Conservation (phyloP, 2,888 invertebrate species). For the Bombylius discolor region DNA sequence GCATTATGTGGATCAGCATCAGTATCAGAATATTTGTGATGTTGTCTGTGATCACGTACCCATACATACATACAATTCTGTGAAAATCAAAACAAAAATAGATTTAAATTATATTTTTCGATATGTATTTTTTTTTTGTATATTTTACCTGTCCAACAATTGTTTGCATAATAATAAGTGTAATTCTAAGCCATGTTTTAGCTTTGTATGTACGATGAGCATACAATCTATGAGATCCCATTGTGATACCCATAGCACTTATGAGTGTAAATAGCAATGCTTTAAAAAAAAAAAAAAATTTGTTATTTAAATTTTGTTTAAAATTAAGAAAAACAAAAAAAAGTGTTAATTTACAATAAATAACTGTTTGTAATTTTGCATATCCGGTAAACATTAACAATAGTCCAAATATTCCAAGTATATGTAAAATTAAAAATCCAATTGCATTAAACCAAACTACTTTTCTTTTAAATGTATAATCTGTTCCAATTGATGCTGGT, state of each 20-base stretch:
- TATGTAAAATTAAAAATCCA: slow-evolving; percentile 45
- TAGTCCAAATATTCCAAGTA: slow-evolving; percentile 26
- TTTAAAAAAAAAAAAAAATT: slow-evolving; percentile 7
- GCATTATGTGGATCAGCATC: slow-evolving; percentile 77
- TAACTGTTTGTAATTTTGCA: slow-evolving; percentile 23
- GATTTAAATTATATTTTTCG: not conserved
- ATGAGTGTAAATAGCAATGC: slow-evolving; percentile 21
- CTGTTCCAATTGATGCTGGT: slow-evolving; percentile 39
- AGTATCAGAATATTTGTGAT: slow-evolving; percentile 58
- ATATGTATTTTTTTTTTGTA: not conserved
- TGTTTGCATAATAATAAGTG: slow-evolving; percentile 54
- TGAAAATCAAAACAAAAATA: slow-evolving; percentile 14
- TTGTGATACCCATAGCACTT: slow-evolving; percentile 52
- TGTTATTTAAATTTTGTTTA: not conserved
- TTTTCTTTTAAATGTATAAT: slow-evolving; percentile 38
- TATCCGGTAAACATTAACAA: slow-evolving; percentile 17
- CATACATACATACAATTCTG: slow-evolving; percentile 63
- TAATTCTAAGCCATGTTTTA: slow-evolving; percentile 43
- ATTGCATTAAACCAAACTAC: slow-evolving; percentile 51
- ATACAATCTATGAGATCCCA: slow-evolving; percentile 70
- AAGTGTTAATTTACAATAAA: slow-evolving; percentile 33
- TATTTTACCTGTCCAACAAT: slow-evolving; percentile 59
- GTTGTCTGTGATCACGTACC: slow-evolving; percentile 69
- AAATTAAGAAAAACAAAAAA: slow-evolving; percentile 8
- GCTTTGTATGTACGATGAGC: slow-evolving; percentile 70